Evolutionary conservation across 2,113 vertebrate species (phyloP).

Genomic region (Proterorhinus semilunaris): DNA sequence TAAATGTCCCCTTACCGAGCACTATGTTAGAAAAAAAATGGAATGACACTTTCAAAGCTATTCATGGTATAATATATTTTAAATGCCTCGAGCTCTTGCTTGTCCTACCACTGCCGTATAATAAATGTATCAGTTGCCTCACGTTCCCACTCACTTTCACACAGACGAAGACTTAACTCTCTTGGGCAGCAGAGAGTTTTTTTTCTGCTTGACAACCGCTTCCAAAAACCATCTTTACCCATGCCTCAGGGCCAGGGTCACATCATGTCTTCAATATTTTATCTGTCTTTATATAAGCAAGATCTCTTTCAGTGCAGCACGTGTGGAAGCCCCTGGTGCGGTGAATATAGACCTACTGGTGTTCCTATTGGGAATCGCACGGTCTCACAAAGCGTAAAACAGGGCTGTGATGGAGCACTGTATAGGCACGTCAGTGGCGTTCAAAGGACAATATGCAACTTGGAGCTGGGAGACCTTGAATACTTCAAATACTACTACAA

Average conservation of each 20-base stretch:
- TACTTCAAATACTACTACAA: neutral
- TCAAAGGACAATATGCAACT: neutral
- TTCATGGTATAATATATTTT: too few relatives aligned
- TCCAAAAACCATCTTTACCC: slow-evolving; percentile 4
- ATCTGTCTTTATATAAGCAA: slow-evolving; percentile 39
- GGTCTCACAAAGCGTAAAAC: neutral
- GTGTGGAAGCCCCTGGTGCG: slow-evolving; percentile 5
- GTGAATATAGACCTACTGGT: neutral
- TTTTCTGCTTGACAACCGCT: neutral
- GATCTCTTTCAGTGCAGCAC: slow-evolving; percentile 5
- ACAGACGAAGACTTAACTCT: neutral
- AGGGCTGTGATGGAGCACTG: neutral
- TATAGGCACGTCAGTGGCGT: neutral
- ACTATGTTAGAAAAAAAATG: too few relatives aligned
- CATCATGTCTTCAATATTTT: slow-evolving; percentile 46
- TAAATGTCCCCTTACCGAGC: too few relatives aligned
- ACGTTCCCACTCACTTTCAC: neutral
- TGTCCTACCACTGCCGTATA: neutral
- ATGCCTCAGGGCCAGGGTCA: slow-evolving; percentile 20
- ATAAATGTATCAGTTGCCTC: neutral
- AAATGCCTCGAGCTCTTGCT: too few relatives aligned
- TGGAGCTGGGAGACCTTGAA: neutral
- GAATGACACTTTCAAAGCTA: too few relatives aligned
- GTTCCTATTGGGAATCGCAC: neutral
- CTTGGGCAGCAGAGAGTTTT: neutral